Conservation (phyloP, 2,888 invertebrate species). For the Ennomos quercinarius region DNA sequence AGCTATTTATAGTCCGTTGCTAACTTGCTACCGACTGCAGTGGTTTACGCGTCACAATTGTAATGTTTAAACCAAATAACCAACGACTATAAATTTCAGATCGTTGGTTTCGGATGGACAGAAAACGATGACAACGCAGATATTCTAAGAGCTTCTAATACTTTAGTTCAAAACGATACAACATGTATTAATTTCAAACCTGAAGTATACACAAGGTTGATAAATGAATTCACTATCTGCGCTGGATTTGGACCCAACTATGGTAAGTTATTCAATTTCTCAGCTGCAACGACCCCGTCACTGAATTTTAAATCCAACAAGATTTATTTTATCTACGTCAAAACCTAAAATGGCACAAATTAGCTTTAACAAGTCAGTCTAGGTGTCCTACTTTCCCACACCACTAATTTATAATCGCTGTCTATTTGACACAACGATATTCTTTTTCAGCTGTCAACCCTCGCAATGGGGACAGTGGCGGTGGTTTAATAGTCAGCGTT, state of each 20-base stretch:
- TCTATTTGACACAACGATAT: not conserved
- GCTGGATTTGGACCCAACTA: conserved; percentile 85
- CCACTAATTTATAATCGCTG: no score
- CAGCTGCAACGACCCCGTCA: no score
- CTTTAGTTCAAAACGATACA: conserved; percentile 79
- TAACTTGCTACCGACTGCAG: no score
- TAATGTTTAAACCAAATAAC: no score
- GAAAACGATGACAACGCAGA: conserved; percentile 83
- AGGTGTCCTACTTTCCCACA: no score
- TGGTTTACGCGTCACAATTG: no score
- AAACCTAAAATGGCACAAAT: no score
- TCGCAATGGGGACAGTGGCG: conserved; percentile 88
- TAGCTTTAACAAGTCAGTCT: no score
- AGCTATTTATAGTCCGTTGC: no score
- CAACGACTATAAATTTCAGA: conserved; percentile 53
- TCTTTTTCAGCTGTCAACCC: conserved; percentile 77
- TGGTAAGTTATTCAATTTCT: conserved; percentile 47
- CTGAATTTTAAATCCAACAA: no score
- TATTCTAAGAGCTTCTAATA: conserved; percentile 73
- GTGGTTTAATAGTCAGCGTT: conserved; percentile 81
- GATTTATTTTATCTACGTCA: no score
- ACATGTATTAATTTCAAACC: conserved; percentile 78
- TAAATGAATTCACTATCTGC: conserved; percentile 87
- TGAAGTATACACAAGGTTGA: conserved; percentile 77
- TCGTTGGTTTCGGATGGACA: conserved; percentile 86